These are phyloP conservation scores for Iguana delicatissima DNA, from an alignment of 2,797 vertebrate genomes.

Conservation along the genomic window DNA sequence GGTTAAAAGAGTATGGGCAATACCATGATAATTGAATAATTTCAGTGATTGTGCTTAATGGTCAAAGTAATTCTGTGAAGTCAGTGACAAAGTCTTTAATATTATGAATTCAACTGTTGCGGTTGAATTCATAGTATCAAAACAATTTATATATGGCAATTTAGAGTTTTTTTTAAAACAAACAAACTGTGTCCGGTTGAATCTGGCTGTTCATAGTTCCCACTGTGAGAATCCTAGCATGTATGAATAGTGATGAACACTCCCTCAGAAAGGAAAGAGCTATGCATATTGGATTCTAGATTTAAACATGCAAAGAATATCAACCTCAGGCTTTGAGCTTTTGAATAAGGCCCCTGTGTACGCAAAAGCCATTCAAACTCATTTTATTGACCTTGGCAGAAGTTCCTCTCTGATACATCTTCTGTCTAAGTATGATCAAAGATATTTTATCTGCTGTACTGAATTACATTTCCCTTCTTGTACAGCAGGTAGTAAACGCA, in stretches of 20 bases:
- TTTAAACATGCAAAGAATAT: not conserved
- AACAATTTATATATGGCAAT: not conserved
- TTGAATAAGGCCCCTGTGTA: not conserved
- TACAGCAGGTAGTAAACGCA: not conserved
- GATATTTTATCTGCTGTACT: slow-evolving; percentile 4
- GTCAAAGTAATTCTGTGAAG: not conserved
- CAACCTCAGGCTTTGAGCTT: not conserved
- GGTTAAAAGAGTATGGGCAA: not conserved
- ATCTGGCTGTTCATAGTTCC: not conserved
- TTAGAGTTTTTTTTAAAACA: not conserved
- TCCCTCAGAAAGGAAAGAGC: not conserved
- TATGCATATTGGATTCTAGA: not conserved
- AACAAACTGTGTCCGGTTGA: not conserved
- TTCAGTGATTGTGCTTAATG: not conserved
- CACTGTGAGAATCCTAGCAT: not conserved
- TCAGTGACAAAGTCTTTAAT: not conserved
- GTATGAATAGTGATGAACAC: not conserved
- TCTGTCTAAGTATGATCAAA: not conserved
- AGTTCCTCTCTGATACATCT: slow-evolving; percentile 4
- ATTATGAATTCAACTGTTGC: too few relatives aligned
- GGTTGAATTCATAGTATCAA: too few relatives aligned
- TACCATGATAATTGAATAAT: not conserved
- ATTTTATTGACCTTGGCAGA: not conserved
- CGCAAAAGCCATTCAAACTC: not conserved
- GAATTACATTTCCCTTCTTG: slow-evolving; percentile 6